Percentiles rank a stretch among this genome's conserved stretches.
phyloP scores from a whole-genome alignment of 2,113 vertebrate species.

The Tupaia chinensis region DNA sequence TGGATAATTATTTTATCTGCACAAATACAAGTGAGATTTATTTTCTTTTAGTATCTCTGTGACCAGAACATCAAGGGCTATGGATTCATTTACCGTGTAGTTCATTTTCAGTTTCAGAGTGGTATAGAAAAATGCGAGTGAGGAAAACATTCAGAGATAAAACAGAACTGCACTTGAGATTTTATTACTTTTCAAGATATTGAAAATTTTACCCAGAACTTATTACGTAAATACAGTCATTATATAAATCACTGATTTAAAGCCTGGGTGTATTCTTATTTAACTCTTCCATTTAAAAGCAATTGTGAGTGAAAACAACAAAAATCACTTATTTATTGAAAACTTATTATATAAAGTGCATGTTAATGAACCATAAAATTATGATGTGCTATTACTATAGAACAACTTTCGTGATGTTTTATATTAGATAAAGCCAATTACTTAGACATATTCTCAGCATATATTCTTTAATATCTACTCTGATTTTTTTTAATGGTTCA shows the following conservation, averaged over 20 bases:
- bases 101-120: not conserved
- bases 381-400: not conserved
- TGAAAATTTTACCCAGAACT: constrained; percentile 2
- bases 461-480: constrained; percentile 1
- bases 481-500: not conserved
- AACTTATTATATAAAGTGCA: not conserved
- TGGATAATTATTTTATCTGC: constrained; percentile 60
- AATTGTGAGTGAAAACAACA: not conserved
- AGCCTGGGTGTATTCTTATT: not conserved
- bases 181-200: not conserved
- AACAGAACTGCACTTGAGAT: not conserved
- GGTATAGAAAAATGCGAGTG: not conserved
- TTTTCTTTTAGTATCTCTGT: constrained; percentile 51
- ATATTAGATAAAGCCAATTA: not conserved
- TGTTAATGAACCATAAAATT: constrained; percentile 28
- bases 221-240: not conserved
- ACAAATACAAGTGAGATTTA: constrained; percentile 42
- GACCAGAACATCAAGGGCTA: constrained; percentile 3
- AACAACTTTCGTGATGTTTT: not conserved
- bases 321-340: constrained; percentile 46
- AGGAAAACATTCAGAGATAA: constrained; percentile 1
- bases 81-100: not conserved
- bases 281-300: not conserved
- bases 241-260: constrained; percentile 12
- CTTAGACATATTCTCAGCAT: not conserved